Evolutionary conservation across 2,113 vertebrate species (phyloP).

Genomic region (Cnemophilus loriae): DNA sequence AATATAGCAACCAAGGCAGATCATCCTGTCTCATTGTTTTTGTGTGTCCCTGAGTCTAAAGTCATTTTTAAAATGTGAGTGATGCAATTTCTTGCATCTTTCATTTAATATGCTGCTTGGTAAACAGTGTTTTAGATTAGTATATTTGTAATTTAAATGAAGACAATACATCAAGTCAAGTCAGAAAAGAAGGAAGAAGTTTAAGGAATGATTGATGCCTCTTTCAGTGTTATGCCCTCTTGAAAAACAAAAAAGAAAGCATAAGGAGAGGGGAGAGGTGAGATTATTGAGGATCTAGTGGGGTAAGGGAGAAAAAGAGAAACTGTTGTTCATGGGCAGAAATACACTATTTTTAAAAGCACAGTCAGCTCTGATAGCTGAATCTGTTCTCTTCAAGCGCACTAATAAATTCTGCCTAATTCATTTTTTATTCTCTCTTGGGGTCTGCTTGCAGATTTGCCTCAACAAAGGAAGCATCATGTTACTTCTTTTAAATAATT

Average conservation of each 20-base stretch:
- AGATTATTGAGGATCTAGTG: constrained; percentile 17
- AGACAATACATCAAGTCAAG: constrained; percentile 76
- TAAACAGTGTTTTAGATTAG: constrained; percentile 81
- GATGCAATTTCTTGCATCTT: constrained; percentile 78
- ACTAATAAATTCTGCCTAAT: constrained; percentile 98
- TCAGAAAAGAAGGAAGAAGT: constrained; percentile 72
- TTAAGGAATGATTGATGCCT: constrained; percentile 73
- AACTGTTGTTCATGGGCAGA: constrained; percentile 56
- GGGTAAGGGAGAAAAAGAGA: background rate
- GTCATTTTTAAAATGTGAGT: constrained; percentile 77
- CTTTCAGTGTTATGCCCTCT: constrained; percentile 50
- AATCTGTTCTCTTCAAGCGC: constrained; percentile 82
- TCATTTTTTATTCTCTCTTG: constrained; percentile 98
- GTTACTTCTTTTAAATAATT: constrained; percentile 99
- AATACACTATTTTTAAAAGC: constrained; percentile 64
- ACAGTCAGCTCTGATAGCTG: constrained; percentile 66
- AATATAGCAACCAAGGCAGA: constrained; percentile 54
- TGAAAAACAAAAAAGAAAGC: constrained; percentile 30
- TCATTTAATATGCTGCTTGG: constrained; percentile 78
- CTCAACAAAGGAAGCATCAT: constrained; percentile 98
- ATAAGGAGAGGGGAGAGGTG: background rate
- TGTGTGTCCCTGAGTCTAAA: constrained; percentile 70
- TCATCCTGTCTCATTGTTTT: constrained; percentile 55
- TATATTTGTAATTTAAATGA: constrained; percentile 83
- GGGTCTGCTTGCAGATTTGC: constrained; percentile 93